These are phyloP conservation scores for Eumacrocentrus americanus DNA, from an alignment of 2,888 invertebrate genomes.

Conservation along the genomic window DNA sequence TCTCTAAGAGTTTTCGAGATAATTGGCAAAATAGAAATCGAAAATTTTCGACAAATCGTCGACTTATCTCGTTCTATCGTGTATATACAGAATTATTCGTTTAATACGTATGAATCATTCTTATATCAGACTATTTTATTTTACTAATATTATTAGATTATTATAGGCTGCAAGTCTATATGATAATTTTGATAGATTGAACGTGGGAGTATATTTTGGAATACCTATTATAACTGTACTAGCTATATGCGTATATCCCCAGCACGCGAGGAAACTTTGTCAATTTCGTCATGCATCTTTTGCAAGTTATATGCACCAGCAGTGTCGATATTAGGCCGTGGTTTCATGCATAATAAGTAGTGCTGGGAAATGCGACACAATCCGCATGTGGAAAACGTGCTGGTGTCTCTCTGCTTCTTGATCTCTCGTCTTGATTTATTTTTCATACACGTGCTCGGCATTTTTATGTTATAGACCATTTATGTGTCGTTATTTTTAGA, in stretches of 20 bases:
- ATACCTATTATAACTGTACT: too few relatives aligned
- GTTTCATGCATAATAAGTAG: constrained; percentile 33
- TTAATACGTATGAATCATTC: too few relatives aligned
- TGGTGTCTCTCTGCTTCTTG: background rate
- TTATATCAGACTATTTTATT: too few relatives aligned
- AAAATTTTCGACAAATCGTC: too few relatives aligned
- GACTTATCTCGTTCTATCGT: too few relatives aligned
- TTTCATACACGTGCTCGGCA: background rate
- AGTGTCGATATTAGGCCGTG: constrained; percentile 31
- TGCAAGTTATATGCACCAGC: constrained; percentile 21
- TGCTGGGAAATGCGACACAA: constrained; percentile 17
- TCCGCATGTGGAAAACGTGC: constrained; percentile 16
- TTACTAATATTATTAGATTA: too few relatives aligned
- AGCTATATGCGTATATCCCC: background rate
- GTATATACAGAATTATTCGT: too few relatives aligned
- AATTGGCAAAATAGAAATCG: too few relatives aligned
- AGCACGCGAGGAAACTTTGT: constrained; percentile 32
- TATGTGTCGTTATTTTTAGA: background rate
- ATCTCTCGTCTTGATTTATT: constrained; percentile 11
- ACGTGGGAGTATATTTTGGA: too few relatives aligned
- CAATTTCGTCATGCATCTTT: constrained; percentile 37
- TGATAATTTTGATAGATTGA: too few relatives aligned
- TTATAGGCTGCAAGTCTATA: too few relatives aligned
- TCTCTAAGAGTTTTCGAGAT: too few relatives aligned
- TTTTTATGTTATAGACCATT: background rate